These are phyloP conservation scores for Papilio helenus DNA, from an alignment of 1,140 invertebrate species.

Conservation along the genomic window DNA sequence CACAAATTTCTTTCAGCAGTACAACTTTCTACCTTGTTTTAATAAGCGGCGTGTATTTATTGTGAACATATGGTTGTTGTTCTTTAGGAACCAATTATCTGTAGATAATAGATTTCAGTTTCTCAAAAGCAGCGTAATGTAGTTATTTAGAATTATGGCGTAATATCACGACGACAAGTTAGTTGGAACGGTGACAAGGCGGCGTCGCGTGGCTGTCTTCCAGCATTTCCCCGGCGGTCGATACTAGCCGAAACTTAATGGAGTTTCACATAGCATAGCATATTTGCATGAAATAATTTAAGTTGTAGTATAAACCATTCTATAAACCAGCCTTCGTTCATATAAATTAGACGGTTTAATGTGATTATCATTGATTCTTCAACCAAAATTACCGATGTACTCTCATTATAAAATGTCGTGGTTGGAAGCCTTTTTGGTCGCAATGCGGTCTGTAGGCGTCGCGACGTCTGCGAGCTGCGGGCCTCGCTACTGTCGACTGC, in stretches of 20 bases:
- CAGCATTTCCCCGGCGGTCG: neutral
- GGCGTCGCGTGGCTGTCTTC: conserved; percentile 7
- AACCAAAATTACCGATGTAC: neutral
- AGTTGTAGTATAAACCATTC: neutral
- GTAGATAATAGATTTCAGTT: neutral
- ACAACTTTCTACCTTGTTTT: too few relatives aligned
- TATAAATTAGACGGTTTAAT: too few relatives aligned
- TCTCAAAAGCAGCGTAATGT: neutral
- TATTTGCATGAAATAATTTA: neutral
- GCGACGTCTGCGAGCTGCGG: conserved; percentile 40
- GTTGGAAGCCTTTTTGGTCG: neutral
- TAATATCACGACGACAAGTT: neutral
- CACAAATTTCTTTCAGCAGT: too few relatives aligned
- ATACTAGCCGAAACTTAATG: neutral
- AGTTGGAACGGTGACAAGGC: conserved; percentile 6
- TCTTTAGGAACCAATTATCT: neutral
- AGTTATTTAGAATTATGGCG: conserved; percentile 14
- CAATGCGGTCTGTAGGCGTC: conserved; percentile 33
- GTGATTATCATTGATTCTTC: too few relatives aligned
- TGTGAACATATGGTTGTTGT: too few relatives aligned
- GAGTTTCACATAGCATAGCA: neutral
- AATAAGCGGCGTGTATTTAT: too few relatives aligned
- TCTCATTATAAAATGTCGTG: neutral
- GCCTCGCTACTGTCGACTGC: conserved; percentile 32
- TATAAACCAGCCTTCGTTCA: too few relatives aligned